A percentile compares a stretch with the other conserved stretches of the same genome.
phyloP scores from a whole-genome alignment of 2,113 vertebrate genomes.

The Sapayoa aenigma region DNA sequence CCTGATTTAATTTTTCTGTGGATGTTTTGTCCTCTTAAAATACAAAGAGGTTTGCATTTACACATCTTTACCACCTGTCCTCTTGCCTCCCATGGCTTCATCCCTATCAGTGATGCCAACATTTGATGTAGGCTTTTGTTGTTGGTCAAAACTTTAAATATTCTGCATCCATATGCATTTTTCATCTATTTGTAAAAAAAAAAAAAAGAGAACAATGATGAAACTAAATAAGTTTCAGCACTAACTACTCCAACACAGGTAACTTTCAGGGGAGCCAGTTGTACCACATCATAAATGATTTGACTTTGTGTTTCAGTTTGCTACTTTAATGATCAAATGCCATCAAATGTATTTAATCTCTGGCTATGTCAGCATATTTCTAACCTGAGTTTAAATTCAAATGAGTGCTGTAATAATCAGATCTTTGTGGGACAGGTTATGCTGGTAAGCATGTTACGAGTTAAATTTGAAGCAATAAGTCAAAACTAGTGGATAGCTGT shows the following conservation, averaged over 20 bases:
- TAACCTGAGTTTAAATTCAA: neutral
- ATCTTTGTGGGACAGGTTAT: neutral
- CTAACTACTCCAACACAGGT: neutral
- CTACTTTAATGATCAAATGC: neutral
- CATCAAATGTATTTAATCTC: neutral
- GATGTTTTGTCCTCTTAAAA: neutral
- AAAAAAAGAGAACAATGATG: neutral
- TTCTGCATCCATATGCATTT: neutral
- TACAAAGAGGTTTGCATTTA: neutral
- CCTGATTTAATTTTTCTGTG: neutral
- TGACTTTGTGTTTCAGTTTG: neutral
- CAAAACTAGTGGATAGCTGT: neutral
- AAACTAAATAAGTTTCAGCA: neutral
- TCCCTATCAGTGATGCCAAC: accelerated
- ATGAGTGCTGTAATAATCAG: neutral
- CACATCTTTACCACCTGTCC: accelerated
- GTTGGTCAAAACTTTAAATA: neutral
- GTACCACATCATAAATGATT: neutral
- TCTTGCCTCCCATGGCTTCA: neutral
- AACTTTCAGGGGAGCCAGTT: neutral
- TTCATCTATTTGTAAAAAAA: neutral
- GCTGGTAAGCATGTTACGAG: neutral
- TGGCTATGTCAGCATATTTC: neutral
- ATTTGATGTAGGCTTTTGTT: neutral
- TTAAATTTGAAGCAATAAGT: neutral